Conservation (phyloP, 2,888 invertebrate genomes). For the Cataglyphis rosenhaueri region DNA sequence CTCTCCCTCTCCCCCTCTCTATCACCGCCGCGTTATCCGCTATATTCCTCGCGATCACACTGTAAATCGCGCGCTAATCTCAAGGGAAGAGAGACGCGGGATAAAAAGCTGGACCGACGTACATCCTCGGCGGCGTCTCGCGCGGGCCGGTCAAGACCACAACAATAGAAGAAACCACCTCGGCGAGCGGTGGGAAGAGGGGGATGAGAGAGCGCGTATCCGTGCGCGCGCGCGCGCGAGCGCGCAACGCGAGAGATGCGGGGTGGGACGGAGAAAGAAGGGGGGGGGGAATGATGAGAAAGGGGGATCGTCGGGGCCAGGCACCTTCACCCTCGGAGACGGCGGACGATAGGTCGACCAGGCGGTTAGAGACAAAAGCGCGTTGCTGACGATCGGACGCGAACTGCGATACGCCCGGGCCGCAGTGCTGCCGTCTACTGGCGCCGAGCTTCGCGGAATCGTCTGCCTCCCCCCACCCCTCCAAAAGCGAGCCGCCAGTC, state of each 20-base stretch:
- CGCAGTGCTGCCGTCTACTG: slow-evolving; percentile 86
- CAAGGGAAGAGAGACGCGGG: slow-evolving; percentile 35
- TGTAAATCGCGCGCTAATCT: slow-evolving; percentile 43
- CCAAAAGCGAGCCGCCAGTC: slow-evolving; percentile 81
- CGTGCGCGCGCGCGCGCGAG: slow-evolving; percentile 34
- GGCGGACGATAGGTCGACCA: slow-evolving; percentile 66
- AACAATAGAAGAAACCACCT: slow-evolving; percentile 65
- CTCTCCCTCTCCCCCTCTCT: slow-evolving; percentile 7
- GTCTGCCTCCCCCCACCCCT: slow-evolving; percentile 67
- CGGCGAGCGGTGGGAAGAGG: slow-evolving; percentile 19
- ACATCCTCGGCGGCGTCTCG: slow-evolving; percentile 31
- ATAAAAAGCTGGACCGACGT: slow-evolving; percentile 57
- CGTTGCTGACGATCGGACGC: slow-evolving; percentile 73
- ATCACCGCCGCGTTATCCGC: not conserved
- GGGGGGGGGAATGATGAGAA: slow-evolving; percentile 24
- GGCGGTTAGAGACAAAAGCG: slow-evolving; percentile 72
- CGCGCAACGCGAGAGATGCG: slow-evolving; percentile 5
- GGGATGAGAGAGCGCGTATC: slow-evolving; percentile 12
- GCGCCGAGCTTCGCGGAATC: slow-evolving; percentile 75
- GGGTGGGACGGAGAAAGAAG: slow-evolving; percentile 39
- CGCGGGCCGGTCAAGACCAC: slow-evolving; percentile 55
- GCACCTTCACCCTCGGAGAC: slow-evolving; percentile 73
- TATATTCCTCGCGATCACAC: slow-evolving; percentile 12
- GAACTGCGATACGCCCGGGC: slow-evolving; percentile 83
- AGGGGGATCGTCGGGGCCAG: slow-evolving; percentile 53